A percentile compares a stretch with the other conserved stretches of the same genome.
phyloP scores from a whole-genome alignment of 2,797 vertebrate genomes.

The Fistularia tabacaria region DNA sequence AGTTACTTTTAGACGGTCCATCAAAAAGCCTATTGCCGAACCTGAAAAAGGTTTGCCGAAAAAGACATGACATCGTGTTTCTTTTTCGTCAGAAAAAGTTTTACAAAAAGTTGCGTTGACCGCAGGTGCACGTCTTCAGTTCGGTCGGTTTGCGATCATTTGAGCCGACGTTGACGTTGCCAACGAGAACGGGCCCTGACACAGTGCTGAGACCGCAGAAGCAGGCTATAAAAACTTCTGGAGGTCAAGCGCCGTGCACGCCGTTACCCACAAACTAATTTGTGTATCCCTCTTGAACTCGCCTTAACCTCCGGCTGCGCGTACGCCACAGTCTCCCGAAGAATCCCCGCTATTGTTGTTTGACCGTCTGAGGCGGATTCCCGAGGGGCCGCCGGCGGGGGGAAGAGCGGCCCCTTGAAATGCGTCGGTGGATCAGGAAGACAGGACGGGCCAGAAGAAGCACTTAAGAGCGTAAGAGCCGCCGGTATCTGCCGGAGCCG shows the following conservation, averaged over 20 bases:
- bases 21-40: no score
- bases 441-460: slow-evolving; percentile 30
- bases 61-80: no score
- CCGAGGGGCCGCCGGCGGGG: slow-evolving; percentile 40
- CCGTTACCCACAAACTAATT: slow-evolving; percentile 6
- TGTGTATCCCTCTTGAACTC: slow-evolving; percentile 40
- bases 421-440: slow-evolving; percentile 36
- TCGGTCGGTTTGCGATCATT: background rate
- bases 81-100: no score
- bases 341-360: slow-evolving; percentile 52
- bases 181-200: slow-evolving; percentile 6
- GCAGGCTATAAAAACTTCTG: slow-evolving; percentile 15
- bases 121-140: background rate
- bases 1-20: no score
- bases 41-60: no score
- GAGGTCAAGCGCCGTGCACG: slow-evolving; percentile 21
- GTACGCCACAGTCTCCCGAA: slow-evolving; percentile 31
- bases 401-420: slow-evolving; percentile 50
- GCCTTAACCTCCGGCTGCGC: slow-evolving; percentile 7
- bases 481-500: slow-evolving; percentile 24
- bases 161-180: background rate
- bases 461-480: slow-evolving; percentile 40
- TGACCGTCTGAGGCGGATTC: slow-evolving; percentile 52
- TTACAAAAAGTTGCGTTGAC: no score
- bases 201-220: slow-evolving; percentile 19